Conservation (phyloP, 2,113 vertebrate species). For the Dasypus novemcinctus region DNA sequence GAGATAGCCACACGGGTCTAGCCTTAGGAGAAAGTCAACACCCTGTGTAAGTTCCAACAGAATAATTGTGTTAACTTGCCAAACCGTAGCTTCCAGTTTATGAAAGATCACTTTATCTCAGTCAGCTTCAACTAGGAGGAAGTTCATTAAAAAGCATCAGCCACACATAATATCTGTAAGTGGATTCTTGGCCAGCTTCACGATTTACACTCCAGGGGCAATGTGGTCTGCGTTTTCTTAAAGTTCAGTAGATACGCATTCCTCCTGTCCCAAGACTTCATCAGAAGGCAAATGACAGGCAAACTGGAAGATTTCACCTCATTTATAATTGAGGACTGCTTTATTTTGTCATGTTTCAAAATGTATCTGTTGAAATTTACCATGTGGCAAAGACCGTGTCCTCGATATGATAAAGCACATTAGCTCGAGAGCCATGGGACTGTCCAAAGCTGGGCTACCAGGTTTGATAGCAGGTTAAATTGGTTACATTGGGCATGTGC, state of each 20-base stretch:
- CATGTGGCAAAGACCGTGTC: accelerated
- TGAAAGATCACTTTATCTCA: accelerated
- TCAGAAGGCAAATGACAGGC: not conserved
- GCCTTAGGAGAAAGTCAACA: not conserved
- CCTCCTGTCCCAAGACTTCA: not conserved
- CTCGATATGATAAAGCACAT: too few relatives aligned
- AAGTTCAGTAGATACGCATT: accelerated
- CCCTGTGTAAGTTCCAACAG: accelerated
- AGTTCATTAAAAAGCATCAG: not conserved
- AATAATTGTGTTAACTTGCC: accelerated
- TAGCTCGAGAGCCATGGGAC: accelerated
- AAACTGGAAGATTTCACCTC: not conserved
- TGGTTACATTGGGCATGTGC: accelerated
- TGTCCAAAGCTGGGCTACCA: accelerated
- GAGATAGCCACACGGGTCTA: too few relatives aligned
- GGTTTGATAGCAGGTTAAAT: not conserved
- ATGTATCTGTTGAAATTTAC: too few relatives aligned
- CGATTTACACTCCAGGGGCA: accelerated
- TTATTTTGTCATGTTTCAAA: not conserved
- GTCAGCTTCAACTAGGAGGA: accelerated
- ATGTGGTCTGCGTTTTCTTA: not conserved
- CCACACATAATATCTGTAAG: too few relatives aligned
- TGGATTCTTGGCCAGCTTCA: not conserved
- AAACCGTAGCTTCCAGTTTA: accelerated
- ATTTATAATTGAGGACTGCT: not conserved